phyloP scores from a whole-genome alignment of 2,888 invertebrate species.

The Agrochola lota region DNA sequence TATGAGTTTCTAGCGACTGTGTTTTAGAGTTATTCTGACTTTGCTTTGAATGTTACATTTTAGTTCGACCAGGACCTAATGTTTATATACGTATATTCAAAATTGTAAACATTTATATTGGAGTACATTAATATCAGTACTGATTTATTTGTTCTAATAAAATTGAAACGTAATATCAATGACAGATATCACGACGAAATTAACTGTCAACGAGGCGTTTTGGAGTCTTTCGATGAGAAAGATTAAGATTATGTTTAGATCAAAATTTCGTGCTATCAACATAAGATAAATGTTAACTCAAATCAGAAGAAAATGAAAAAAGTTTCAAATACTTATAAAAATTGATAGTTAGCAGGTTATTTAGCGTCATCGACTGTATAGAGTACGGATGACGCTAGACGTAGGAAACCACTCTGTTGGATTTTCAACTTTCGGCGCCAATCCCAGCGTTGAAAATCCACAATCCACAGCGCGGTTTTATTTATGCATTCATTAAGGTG shows the following conservation, averaged over 20 bases:
- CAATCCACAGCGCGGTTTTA: background rate
- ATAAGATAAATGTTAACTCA: background rate
- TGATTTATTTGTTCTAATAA: slow-evolving; percentile 7
- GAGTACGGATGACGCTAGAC: background rate
- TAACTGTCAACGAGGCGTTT: background rate
- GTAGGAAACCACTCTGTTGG: background rate
- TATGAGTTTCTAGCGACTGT: slow-evolving; percentile 4
- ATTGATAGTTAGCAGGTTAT: background rate
- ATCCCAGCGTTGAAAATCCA: background rate
- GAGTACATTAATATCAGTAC: background rate
- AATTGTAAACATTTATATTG: background rate
- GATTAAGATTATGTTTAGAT: background rate
- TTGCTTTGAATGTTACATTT: slow-evolving; percentile 24
- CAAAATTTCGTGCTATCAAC: background rate
- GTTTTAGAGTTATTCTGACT: slow-evolving; percentile 40
- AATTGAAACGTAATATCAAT: background rate
- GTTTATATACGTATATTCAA: background rate
- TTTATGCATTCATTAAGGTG: background rate
- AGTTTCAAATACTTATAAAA: background rate
- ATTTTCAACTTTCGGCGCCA: background rate
- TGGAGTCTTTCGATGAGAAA: background rate
- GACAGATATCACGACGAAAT: background rate
- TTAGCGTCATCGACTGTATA: background rate
- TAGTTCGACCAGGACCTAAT: slow-evolving; percentile 11
- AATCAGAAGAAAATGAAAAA: background rate